These are phyloP conservation scores for Scatophagus argus DNA, from an alignment of 2,113 vertebrate genomes.

Conservation along the genomic window DNA sequence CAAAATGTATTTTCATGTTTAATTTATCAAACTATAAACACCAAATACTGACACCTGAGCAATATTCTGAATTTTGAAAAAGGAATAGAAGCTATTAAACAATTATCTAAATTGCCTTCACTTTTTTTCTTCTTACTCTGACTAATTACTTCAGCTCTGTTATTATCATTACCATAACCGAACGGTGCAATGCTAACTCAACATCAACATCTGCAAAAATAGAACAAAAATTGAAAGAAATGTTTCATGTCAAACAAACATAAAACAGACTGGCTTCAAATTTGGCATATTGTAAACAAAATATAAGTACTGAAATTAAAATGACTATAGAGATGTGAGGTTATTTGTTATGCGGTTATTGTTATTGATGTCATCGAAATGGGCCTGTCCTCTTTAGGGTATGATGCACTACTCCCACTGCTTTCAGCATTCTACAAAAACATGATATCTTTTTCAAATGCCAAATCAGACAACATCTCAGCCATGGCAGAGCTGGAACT, in stretches of 20 bases:
- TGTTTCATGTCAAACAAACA: background rate
- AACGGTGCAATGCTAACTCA: background rate
- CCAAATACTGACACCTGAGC: background rate
- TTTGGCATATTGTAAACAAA: background rate
- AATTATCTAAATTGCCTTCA: background rate
- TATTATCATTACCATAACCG: background rate
- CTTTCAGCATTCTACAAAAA: constrained; percentile 16
- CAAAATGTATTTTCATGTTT: background rate
- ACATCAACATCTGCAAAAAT: background rate
- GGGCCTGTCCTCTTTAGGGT: background rate
- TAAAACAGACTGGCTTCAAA: background rate
- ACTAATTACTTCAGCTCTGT: background rate
- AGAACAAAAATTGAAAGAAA: background rate
- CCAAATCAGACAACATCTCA: constrained; percentile 33
- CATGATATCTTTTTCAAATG: constrained; percentile 33
- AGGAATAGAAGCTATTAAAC: no score
- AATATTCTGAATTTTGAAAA: background rate
- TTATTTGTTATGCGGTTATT: background rate
- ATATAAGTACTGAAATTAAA: no score
- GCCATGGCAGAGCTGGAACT: constrained; percentile 10
- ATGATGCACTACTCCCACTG: background rate
- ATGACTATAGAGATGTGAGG: no score
- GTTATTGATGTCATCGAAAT: background rate
- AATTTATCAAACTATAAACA: background rate
- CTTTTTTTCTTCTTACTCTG: background rate